Conservation (phyloP, 2,797 vertebrate species). For the Falco cherrug region DNA sequence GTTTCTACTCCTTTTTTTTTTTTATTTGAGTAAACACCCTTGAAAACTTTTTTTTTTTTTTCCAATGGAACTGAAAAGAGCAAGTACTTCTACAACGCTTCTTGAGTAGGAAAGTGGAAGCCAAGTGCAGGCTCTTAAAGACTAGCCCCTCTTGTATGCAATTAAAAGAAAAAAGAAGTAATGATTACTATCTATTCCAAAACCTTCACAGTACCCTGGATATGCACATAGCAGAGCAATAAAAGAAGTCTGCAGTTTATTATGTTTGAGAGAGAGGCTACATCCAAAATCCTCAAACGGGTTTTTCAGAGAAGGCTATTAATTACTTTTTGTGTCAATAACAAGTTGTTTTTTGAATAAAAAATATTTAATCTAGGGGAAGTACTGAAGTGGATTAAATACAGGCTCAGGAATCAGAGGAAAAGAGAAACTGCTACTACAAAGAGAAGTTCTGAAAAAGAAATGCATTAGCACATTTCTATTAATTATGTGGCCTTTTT, state of each 20-base stretch:
- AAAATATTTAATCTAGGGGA: neutral
- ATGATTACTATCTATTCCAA: neutral
- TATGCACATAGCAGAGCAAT: neutral
- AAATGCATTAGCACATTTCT: neutral
- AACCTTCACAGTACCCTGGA: neutral
- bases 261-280: neutral
- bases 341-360: neutral
- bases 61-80: neutral
- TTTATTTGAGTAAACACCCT: neutral
- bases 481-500: neutral
- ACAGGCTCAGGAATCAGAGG: neutral
- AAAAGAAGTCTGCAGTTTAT: neutral
- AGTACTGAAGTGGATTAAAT: neutral
- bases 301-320: neutral
- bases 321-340: neutral
- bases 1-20: neutral
- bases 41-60: neutral
- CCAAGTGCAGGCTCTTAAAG: neutral
- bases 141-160: neutral
- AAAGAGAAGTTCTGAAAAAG: neutral
- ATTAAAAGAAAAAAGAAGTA: neutral
- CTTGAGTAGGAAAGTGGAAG: neutral
- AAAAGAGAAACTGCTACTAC: neutral
- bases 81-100: neutral
- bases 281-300: neutral